Percentiles rank a stretch among this genome's conserved stretches.
Evolutionary conservation across 2,113 vertebrate species (phyloP).

Genomic region (Calidris pugnax): DNA sequence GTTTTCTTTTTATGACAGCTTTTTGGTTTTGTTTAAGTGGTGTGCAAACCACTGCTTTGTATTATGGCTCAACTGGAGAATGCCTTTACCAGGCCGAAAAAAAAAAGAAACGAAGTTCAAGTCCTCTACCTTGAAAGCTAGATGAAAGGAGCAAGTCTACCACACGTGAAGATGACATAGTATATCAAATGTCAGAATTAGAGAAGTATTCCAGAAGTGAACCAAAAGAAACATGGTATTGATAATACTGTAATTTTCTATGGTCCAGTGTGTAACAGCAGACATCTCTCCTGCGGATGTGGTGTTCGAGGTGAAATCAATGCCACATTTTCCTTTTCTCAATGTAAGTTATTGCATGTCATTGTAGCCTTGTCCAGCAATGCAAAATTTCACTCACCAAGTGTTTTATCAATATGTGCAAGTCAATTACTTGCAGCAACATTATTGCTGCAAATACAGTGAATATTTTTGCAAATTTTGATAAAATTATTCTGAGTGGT

Average conservation of each 20-base stretch:
- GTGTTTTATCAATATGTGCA: neutral
- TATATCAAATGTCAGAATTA: neutral
- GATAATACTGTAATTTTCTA: slow-evolving; percentile 39
- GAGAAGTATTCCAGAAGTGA: neutral
- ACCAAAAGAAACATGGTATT: slow-evolving; percentile 21
- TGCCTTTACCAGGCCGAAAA: neutral
- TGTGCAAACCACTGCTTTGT: neutral
- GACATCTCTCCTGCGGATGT: neutral
- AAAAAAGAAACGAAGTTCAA: neutral
- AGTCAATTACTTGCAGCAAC: neutral
- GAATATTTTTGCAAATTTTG: neutral
- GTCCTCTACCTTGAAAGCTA: neutral
- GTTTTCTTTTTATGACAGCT: neutral
- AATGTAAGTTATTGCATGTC: neutral
- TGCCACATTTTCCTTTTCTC: slow-evolving; percentile 16
- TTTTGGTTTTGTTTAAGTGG: neutral
- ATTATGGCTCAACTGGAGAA: neutral
- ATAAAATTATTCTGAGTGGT: neutral
- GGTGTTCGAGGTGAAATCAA: slow-evolving; percentile 33
- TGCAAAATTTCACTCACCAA: neutral
- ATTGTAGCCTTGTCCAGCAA: neutral
- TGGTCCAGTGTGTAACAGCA: neutral
- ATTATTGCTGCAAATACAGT: neutral
- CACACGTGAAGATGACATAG: neutral
- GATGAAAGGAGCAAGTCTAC: slow-evolving; percentile 4